These are phyloP conservation scores for Candidula unifasciata DNA, from an alignment of 2,888 invertebrate genomes.

Conservation along the genomic window DNA sequence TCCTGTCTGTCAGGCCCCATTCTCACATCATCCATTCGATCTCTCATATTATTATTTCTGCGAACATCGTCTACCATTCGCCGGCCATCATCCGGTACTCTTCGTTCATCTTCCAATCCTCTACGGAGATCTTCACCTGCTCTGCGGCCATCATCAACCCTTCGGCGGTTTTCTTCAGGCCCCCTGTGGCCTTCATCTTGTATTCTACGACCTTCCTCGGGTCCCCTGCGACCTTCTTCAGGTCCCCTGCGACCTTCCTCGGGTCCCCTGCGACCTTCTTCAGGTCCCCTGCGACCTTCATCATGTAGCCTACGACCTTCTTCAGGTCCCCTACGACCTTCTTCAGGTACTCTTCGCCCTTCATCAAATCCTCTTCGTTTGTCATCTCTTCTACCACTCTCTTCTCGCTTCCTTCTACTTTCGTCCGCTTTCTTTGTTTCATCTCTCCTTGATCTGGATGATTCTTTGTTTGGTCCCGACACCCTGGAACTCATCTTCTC, in stretches of 20 bases:
- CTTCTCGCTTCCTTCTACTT: slow-evolving; percentile 51
- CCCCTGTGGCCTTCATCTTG: slow-evolving; percentile 44
- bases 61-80: slow-evolving; percentile 37
- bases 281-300: slow-evolving; percentile 28
- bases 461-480: slow-evolving; percentile 32
- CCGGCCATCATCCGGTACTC: slow-evolving; percentile 48
- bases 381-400: slow-evolving; percentile 51
- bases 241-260: slow-evolving; percentile 24
- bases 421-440: slow-evolving; percentile 34
- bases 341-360: slow-evolving; percentile 45
- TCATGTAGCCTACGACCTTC: slow-evolving; percentile 19
- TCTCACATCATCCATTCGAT: slow-evolving; percentile 45
- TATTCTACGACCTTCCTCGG: slow-evolving; percentile 34
- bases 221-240: slow-evolving; percentile 14
- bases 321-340: slow-evolving; percentile 33
- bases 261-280: slow-evolving; percentile 1
- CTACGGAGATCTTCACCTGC: slow-evolving; percentile 29
- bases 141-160: slow-evolving; percentile 26
- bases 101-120: slow-evolving; percentile 32
- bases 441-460: slow-evolving; percentile 37
- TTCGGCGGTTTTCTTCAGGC: slow-evolving; percentile 46
- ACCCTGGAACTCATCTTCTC: slow-evolving; percentile 23
- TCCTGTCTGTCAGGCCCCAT: slow-evolving; percentile 49
- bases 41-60: slow-evolving; percentile 29
- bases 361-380: slow-evolving; percentile 52